Percentiles rank a stretch among this genome's conserved stretches.
phyloP scores from a whole-genome alignment of 2,888 invertebrate species.

The Ptychoptera contaminata region DNA sequence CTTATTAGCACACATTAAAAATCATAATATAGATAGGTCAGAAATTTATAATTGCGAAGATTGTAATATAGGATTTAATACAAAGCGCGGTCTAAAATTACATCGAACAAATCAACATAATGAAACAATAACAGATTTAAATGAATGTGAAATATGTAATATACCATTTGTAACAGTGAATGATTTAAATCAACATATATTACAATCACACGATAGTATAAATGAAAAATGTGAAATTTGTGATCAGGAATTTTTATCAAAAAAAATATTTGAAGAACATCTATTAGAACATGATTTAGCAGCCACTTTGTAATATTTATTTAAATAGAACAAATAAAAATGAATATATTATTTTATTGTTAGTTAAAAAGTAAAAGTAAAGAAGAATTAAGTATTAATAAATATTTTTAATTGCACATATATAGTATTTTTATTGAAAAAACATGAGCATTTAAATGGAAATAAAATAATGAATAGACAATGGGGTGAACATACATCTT shows the following conservation, averaged over 20 bases:
- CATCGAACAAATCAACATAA: slow-evolving; percentile 16
- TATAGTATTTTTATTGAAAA: too few relatives aligned
- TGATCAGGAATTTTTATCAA: slow-evolving; percentile 13
- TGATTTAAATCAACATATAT: slow-evolving; percentile 15
- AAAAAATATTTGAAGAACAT: slow-evolving; percentile 15
- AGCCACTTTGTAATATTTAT: neutral
- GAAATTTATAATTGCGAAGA: slow-evolving; percentile 14
- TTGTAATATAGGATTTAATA: slow-evolving; percentile 15
- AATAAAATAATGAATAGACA: too few relatives aligned
- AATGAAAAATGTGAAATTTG: slow-evolving; percentile 15
- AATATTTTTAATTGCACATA: too few relatives aligned
- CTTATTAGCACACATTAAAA: slow-evolving; percentile 14
- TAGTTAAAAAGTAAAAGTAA: too few relatives aligned
- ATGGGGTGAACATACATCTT: too few relatives aligned
- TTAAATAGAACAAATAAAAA: too few relatives aligned
- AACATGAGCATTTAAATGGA: too few relatives aligned
- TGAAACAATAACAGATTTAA: slow-evolving; percentile 13
- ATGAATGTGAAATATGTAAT: slow-evolving; percentile 15
- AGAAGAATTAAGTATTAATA: too few relatives aligned
- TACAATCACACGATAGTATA: slow-evolving; percentile 13
- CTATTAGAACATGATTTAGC: slow-evolving; percentile 13
- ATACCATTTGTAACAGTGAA: slow-evolving; percentile 13
- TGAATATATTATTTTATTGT: too few relatives aligned
- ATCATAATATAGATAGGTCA: slow-evolving; percentile 12
- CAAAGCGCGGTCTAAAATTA: slow-evolving; percentile 14